A percentile compares a stretch with the other conserved stretches of the same genome.
Evolutionary conservation across 2,113 vertebrate species (phyloP).

Genomic region (Bagarius yarrelli): DNA sequence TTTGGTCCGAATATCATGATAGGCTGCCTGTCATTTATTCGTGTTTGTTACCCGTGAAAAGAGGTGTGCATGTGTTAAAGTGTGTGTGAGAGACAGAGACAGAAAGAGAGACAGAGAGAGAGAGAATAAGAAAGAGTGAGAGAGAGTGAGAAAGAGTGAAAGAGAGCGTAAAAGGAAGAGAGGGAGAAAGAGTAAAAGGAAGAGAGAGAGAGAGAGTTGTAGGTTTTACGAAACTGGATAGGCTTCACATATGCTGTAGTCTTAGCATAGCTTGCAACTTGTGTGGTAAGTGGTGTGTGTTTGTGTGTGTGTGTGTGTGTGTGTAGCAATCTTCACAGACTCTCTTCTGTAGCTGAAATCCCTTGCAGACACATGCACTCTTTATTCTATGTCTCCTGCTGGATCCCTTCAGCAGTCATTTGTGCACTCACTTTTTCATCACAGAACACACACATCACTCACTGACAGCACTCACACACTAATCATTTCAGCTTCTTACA

Average conservation of each 20-base stretch:
- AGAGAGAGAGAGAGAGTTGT: background rate
- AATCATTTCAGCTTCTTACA: background rate
- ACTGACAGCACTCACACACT: slow-evolving; percentile 11
- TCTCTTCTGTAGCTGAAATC: slow-evolving; percentile 38
- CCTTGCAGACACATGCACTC: slow-evolving; percentile 11
- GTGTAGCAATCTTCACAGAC: slow-evolving; percentile 21
- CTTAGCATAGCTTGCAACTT: background rate
- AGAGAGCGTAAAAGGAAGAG: too few species aligned
- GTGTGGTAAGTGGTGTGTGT: slow-evolving; percentile 33
- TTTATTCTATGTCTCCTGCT: slow-evolving; percentile 42
- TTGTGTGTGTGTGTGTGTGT: slow-evolving; percentile 28
- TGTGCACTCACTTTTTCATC: slow-evolving; percentile 31
- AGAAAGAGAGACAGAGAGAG: too few species aligned
- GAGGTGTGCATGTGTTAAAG: too few species aligned
- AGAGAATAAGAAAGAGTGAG: too few species aligned
- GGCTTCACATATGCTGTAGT: background rate
- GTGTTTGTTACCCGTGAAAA: too few species aligned
- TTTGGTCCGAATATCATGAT: too few species aligned
- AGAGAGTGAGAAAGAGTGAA: too few species aligned
- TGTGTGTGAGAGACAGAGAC: too few species aligned
- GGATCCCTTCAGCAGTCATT: slow-evolving; percentile 50
- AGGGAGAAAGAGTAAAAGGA: too few species aligned
- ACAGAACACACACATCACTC: slow-evolving; percentile 24
- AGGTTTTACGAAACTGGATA: background rate
- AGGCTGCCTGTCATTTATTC: too few species aligned